These are phyloP conservation scores for Psylliodes chrysocephalus DNA, from an alignment of 2,888 invertebrate species.

Conservation along the genomic window DNA sequence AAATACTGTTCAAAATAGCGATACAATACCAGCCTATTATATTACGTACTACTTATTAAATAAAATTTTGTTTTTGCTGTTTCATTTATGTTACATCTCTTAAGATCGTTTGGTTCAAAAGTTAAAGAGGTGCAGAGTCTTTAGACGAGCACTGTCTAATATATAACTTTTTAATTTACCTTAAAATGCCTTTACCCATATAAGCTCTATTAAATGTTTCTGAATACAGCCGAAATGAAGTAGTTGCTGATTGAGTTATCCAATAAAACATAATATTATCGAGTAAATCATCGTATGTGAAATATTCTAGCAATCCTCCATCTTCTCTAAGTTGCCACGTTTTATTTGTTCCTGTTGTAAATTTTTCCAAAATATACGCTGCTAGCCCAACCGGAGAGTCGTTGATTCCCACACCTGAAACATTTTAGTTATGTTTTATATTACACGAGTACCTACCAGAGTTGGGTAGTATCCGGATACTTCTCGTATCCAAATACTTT, in stretches of 20 bases:
- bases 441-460: too few relatives aligned
- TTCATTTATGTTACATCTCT: too few relatives aligned
- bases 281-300: conserved; percentile 75
- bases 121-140: too few relatives aligned
- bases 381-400: conserved; percentile 88
- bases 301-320: conserved; percentile 74
- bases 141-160: too few relatives aligned
- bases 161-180: too few relatives aligned
- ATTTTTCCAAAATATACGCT: conserved; percentile 91
- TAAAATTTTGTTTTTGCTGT: too few relatives aligned
- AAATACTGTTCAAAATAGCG: too few relatives aligned
- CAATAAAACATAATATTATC: conserved; percentile 88
- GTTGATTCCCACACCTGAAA: conserved; percentile 70
- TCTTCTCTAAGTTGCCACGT: conserved; percentile 67
- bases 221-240: conserved; percentile 79
- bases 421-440: neutral
- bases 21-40: too few relatives aligned
- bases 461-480: too few relatives aligned
- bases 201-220: conserved; percentile 65
- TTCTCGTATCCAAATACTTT: too few relatives aligned
- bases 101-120: too few relatives aligned
- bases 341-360: conserved; percentile 77
- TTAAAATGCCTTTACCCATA: conserved; percentile 37
- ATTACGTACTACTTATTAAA: too few relatives aligned
- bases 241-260: conserved; percentile 76